Base-by-base conservation (phyloP, 2,888 invertebrate genomes). In the Xanthorhoe designata region DNA sequence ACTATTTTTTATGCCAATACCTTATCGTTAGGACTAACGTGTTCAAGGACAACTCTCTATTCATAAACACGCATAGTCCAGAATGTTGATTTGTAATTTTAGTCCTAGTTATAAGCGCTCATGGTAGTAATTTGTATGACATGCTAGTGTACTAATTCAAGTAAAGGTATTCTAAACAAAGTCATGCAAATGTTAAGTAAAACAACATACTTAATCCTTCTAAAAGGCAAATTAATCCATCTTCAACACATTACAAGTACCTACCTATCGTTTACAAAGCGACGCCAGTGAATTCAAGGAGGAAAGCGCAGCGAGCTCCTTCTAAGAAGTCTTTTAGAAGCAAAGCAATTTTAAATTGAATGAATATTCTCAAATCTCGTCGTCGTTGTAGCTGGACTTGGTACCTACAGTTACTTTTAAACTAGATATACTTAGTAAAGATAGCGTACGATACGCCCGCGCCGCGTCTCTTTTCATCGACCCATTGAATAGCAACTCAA, bases 1-100 rank as follows among this genome's bases (percentile, higher is more conserved):
- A 13, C 13, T 42, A 0, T 35, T 4, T 42, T 42, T 2, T 42
- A 2, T 42, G 38, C 13, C 38, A 42, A 42, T 53, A 9, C 15
- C 29, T 17, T n/a, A 6, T 47, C 6, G 17, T 47, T 15, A 7
- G 15, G 47, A 47, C 47, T 47, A 9, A 4, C 35, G 9, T 8
- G 53, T 35, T 53, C 53, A 53, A 53, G 53, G 53, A 53, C 35
- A 53, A 10, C 53, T 15, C 38, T 42, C 1, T 5, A 47, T 17
- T 47, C 47, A 47, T 8, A 53, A 53, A 53, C 53, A 35, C 53
- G 53, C 53, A 52, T 17, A 53, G 53, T 35, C 35, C 35, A 53
- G 9, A 53, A 53, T 18, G 9, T 17, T 53, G 17, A 0, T 4
- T 17, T 53, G 10, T 7, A 35, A 53, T 35, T 35, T 17, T 10